These are phyloP conservation scores for Acridotheres tristis DNA, from an alignment of 2,797 vertebrate genomes.

Conservation along the genomic window DNA sequence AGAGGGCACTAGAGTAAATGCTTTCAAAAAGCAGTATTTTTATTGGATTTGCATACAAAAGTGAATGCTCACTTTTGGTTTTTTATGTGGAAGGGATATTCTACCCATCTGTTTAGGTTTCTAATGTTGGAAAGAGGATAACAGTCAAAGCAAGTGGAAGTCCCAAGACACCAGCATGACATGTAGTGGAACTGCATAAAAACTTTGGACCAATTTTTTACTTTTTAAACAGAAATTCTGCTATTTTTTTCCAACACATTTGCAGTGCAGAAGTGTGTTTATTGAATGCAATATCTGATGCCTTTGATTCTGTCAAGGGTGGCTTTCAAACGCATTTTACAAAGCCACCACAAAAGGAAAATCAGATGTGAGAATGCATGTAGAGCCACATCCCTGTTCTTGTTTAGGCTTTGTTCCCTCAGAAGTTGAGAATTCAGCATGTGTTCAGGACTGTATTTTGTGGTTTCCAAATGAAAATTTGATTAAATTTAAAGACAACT, in stretches of 20 bases:
- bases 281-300: neutral
- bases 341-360: neutral
- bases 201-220: neutral
- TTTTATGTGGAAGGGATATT: neutral
- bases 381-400: neutral
- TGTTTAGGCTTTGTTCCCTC: neutral
- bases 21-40: neutral
- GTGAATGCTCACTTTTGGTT: neutral
- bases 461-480: neutral
- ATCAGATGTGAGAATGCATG: neutral
- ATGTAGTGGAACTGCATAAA: neutral
- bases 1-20: constrained; percentile 53
- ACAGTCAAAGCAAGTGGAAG: neutral
- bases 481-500: neutral
- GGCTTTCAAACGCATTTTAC: neutral
- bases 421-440: neutral
- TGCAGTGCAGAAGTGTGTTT: neutral
- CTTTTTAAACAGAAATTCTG: neutral
- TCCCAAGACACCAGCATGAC: neutral
- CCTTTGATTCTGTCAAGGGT: neutral
- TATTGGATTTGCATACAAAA: neutral
- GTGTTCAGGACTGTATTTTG: neutral
- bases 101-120: neutral
- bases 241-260: neutral
- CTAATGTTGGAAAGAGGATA: neutral